Evolutionary conservation across 2,113 vertebrate genomes (phyloP).

Genomic region (Thryonomys swinderianus): DNA sequence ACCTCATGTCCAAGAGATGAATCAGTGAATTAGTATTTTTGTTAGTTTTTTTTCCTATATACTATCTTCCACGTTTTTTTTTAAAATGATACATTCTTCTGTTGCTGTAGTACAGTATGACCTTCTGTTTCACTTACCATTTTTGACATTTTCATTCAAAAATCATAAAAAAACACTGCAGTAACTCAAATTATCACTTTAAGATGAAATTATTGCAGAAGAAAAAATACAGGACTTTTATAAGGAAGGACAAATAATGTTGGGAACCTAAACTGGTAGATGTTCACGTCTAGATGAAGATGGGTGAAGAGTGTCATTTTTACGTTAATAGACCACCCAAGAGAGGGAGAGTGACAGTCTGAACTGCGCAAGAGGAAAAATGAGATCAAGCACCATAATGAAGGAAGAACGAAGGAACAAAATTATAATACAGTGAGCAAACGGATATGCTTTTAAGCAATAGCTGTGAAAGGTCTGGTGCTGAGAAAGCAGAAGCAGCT

Average conservation of each 20-base stretch:
- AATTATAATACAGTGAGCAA: constrained; percentile 41
- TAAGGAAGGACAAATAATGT: background rate
- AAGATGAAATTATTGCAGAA: constrained; percentile 29
- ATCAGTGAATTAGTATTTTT: background rate
- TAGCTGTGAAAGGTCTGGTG: constrained; percentile 64
- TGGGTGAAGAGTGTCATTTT: constrained; percentile 49
- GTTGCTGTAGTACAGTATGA: background rate
- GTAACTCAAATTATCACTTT: background rate
- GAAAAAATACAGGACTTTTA: background rate
- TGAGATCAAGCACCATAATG: constrained; percentile 21
- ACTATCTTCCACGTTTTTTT: background rate
- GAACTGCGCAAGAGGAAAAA: constrained; percentile 13
- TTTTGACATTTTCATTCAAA: constrained; percentile 32
- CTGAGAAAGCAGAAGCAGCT: constrained; percentile 20
- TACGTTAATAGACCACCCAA: constrained; percentile 33
- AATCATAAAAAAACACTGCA: background rate
- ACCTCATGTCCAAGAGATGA: background rate
- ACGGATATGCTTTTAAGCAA: constrained; percentile 38
- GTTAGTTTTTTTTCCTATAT: background rate
- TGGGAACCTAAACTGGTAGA: background rate
- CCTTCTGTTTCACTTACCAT: background rate
- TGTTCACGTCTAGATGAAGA: background rate
- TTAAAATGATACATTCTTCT: background rate
- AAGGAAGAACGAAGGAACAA: constrained; percentile 27
- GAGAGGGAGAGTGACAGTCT: constrained; percentile 41